A percentile compares a stretch with the other conserved stretches of the same genome.
Evolutionary conservation across 2,888 invertebrate species (phyloP).

Genomic region (Andrena praecox): DNA sequence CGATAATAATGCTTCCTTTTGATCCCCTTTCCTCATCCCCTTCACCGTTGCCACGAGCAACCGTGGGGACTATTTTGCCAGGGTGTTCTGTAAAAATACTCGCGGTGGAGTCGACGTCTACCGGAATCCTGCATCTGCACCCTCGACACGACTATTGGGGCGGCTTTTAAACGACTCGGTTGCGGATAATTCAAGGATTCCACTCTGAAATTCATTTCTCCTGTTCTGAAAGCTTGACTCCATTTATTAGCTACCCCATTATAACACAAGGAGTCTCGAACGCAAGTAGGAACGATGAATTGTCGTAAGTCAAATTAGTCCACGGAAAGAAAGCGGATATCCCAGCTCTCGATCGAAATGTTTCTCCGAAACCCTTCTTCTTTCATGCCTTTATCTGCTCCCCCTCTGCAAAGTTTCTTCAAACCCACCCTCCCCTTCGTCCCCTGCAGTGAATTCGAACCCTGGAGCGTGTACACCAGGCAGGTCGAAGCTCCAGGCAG

Average conservation of each 20-base stretch:
- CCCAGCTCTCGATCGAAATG: background rate
- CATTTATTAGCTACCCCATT: too few species aligned
- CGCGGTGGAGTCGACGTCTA: slow-evolving; percentile 1
- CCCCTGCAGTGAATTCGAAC: background rate
- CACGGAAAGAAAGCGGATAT: too few species aligned
- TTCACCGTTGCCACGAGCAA: slow-evolving; percentile 38
- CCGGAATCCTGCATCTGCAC: background rate
- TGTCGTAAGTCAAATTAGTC: too few species aligned
- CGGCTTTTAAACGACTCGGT: too few species aligned
- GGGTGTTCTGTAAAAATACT: slow-evolving; percentile 9
- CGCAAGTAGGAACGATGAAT: too few species aligned
- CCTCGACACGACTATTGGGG: too few species aligned
- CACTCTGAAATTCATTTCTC: background rate
- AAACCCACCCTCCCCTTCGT: background rate
- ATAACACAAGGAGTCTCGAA: too few species aligned
- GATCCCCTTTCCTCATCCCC: slow-evolving; percentile 6
- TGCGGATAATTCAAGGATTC: background rate
- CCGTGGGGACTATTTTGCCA: slow-evolving; percentile 13
- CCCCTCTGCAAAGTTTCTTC: background rate
- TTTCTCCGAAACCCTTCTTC: background rate
- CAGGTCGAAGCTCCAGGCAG: background rate
- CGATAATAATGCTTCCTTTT: slow-evolving; percentile 64
- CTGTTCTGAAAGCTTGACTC: background rate
- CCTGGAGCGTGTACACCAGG: background rate
- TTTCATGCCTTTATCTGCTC: background rate